Conservation (phyloP, 2,888 invertebrate genomes). For the Mesorhabditis spiculigera region DNA sequence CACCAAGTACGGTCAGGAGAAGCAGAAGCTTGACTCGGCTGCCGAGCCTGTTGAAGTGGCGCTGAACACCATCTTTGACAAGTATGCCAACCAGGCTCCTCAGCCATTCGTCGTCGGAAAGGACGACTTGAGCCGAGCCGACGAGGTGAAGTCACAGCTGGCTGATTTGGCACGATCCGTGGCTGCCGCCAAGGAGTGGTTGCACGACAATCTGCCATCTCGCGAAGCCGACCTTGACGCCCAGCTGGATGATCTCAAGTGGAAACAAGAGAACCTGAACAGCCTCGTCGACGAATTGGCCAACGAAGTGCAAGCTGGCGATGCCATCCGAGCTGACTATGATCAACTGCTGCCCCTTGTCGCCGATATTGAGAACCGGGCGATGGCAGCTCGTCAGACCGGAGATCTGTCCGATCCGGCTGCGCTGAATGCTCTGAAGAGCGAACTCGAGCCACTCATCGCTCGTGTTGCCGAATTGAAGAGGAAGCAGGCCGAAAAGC, state of each 20-base stretch:
- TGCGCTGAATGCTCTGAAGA: conserved; percentile 22
- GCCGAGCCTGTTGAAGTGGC: conserved; percentile 8
- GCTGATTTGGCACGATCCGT: conserved; percentile 5
- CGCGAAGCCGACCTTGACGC: not conserved
- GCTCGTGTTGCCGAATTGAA: conserved; percentile 16
- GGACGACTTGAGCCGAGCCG: not conserved
- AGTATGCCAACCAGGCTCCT: not conserved
- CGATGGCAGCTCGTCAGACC: not conserved
- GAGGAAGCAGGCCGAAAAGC: not conserved
- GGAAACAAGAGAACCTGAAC: not conserved
- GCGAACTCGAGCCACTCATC: conserved; percentile 17
- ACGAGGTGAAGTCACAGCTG: not conserved
- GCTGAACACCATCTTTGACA: conserved; percentile 1
- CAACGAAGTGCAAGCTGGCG: not conserved
- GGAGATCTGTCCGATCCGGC: conserved; percentile 8
- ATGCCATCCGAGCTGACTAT: not conserved
- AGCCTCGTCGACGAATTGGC: not conserved
- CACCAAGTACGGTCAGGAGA: conserved; percentile 3
- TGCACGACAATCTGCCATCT: conserved; percentile 5
- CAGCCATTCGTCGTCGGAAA: conserved; percentile 5
- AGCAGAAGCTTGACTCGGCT: conserved; percentile 12
- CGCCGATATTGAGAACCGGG: not conserved
- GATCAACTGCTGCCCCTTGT: not conserved
- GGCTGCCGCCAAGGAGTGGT: conserved; percentile 7
- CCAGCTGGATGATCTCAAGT: not conserved